Evolutionary conservation across 2,797 vertebrate genomes (phyloP).

Genomic region (Phalanger gymnotis): DNA sequence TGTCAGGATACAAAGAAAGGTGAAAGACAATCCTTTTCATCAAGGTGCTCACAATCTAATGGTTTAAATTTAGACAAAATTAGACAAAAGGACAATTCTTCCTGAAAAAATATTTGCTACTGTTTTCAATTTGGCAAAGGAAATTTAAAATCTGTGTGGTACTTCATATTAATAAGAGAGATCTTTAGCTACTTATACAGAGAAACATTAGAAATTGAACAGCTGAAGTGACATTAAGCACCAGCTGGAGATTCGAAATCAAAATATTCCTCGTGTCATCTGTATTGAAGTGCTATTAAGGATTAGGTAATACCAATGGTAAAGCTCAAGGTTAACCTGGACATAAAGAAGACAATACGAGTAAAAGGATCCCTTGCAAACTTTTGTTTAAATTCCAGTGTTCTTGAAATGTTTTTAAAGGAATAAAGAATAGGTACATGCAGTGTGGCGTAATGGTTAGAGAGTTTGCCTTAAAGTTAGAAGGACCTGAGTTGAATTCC

Average conservation of each 20-base stretch:
- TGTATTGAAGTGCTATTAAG: slow-evolving; percentile 80
- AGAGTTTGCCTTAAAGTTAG: background rate
- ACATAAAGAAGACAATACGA: slow-evolving; percentile 69
- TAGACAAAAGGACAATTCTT: background rate
- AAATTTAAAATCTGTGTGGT: slow-evolving; percentile 68
- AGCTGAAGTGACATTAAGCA: slow-evolving; percentile 82
- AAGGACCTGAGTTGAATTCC: background rate
- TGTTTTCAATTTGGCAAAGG: slow-evolving; percentile 64
- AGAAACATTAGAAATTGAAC: slow-evolving; percentile 77
- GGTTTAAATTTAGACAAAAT: background rate
- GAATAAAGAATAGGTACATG: background rate
- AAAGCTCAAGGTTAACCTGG: slow-evolving; percentile 78
- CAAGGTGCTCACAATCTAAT: background rate
- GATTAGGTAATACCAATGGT: slow-evolving; percentile 77
- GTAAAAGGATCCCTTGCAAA: slow-evolving; percentile 58
- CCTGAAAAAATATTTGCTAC: slow-evolving; percentile 56
- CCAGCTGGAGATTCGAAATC: slow-evolving; percentile 83
- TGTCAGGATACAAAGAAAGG: background rate
- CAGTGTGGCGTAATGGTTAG: background rate
- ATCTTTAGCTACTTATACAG: slow-evolving; percentile 78
- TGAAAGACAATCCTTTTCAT: background rate
- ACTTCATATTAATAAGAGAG: slow-evolving; percentile 73
- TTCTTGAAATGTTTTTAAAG: slow-evolving; percentile 33
- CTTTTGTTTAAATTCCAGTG: slow-evolving; percentile 25
- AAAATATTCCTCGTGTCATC: slow-evolving; percentile 82